Conservation (phyloP, 2,888 invertebrate genomes). For the Hetaerina titia region DNA sequence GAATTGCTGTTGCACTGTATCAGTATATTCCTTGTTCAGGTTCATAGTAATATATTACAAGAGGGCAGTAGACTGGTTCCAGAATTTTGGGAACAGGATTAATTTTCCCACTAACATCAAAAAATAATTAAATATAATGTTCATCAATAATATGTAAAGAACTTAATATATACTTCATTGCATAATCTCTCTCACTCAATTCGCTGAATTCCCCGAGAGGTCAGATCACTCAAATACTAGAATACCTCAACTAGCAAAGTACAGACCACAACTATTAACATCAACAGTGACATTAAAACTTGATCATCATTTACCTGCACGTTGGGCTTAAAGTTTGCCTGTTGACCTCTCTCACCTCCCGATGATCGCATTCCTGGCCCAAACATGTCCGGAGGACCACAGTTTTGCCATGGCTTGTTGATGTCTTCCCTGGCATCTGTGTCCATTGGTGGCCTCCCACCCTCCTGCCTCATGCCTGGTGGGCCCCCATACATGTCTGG, state of each 20-base stretch:
- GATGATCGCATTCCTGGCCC: not conserved
- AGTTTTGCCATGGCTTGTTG: conserved; percentile 48
- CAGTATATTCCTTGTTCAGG: no score
- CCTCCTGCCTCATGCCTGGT: not conserved
- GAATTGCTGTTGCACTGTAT: no score
- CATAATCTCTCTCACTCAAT: not conserved
- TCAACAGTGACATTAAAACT: not conserved
- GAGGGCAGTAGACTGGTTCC: no score
- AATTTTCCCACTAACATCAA: no score
- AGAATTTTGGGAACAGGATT: no score
- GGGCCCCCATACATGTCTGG: conserved; percentile 34
- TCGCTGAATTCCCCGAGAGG: not conserved
- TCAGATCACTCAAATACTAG: not conserved
- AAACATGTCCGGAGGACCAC: conserved; percentile 39
- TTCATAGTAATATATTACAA: no score
- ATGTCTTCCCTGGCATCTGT: conserved; percentile 19
- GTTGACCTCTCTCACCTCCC: conserved; percentile 21
- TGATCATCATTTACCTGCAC: conserved; percentile 28
- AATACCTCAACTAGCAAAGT: not conserved
- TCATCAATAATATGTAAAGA: no score
- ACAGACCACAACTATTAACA: not conserved
- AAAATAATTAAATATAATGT: no score
- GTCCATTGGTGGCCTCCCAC: not conserved
- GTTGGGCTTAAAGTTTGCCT: conserved; percentile 34
- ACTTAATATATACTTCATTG: no score